Percentiles rank a stretch among this genome's conserved stretches.
Conservation (phyloP, 2,888 invertebrate genomes). For the Rhaphigaster nebulosa region DNA sequence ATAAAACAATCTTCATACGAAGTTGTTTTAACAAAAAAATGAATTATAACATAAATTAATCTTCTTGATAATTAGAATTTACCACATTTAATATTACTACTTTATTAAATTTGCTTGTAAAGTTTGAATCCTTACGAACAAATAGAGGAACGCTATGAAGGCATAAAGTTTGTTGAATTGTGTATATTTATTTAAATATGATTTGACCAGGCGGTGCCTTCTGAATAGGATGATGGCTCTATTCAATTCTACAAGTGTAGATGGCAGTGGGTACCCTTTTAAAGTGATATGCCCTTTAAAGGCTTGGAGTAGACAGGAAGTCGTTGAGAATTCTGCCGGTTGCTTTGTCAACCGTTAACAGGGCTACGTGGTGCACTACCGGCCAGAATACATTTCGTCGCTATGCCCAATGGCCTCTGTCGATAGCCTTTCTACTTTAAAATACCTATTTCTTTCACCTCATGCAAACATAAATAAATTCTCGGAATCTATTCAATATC, state of each 20-base stretch:
- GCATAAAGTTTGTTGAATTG: too few species aligned
- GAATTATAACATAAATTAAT: too few species aligned
- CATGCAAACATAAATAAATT: too few species aligned
- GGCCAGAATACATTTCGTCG: neutral
- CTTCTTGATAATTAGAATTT: too few species aligned
- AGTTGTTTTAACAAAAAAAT: too few species aligned
- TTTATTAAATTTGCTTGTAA: too few species aligned
- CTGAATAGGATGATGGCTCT: neutral
- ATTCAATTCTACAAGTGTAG: neutral
- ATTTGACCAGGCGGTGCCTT: neutral
- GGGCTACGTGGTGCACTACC: neutral
- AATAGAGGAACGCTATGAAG: too few species aligned
- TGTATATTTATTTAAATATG: too few species aligned
- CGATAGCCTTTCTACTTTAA: neutral
- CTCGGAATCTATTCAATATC: too few species aligned
- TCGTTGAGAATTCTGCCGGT: neutral
- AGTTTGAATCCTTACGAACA: too few species aligned
- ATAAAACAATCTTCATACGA: too few species aligned
- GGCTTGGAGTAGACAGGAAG: neutral
- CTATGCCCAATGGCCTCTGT: neutral
- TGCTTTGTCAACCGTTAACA: neutral
- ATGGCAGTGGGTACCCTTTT: neutral
- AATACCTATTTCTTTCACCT: neutral
- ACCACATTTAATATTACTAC: too few species aligned
- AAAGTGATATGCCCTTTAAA: conserved; percentile 23